Evolutionary conservation across 2,888 invertebrate species (phyloP).

Genomic region (Philaethria dido): DNA sequence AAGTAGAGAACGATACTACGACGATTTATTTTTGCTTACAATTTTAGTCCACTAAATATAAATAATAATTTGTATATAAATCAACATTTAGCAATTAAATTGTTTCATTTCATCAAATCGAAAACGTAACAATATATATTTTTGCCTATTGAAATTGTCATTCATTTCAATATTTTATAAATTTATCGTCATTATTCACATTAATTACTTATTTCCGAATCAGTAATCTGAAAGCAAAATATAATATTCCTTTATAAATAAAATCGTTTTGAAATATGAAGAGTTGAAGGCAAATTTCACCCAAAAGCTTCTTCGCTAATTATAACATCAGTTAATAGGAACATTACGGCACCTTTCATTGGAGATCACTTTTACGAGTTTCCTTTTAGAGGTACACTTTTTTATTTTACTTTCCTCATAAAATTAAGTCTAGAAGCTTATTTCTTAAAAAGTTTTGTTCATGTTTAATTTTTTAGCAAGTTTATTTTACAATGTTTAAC

Average conservation of each 20-base stretch:
- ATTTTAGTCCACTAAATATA: too few species aligned
- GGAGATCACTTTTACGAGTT: constrained; percentile 24
- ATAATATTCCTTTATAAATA: constrained; percentile 14
- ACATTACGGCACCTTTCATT: constrained; percentile 26
- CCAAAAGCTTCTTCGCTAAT: constrained; percentile 25
- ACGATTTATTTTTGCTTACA: too few species aligned
- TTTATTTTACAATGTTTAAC: too few species aligned
- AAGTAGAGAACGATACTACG: too few species aligned
- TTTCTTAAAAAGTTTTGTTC: not conserved
- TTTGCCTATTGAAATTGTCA: not conserved
- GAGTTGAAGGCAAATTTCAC: not conserved
- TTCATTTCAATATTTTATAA: not conserved
- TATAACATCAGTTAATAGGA: constrained; percentile 23
- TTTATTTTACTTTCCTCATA: constrained; percentile 18
- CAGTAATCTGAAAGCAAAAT: constrained; percentile 10
- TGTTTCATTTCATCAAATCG: too few species aligned
- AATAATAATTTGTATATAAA: too few species aligned
- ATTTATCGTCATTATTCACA: not conserved
- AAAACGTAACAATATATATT: not conserved
- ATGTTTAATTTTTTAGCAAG: not conserved
- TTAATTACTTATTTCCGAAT: constrained; percentile 7
- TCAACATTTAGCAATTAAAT: too few species aligned
- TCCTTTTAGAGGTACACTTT: constrained; percentile 9
- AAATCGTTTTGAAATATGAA: constrained; percentile 16
- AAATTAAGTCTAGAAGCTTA: constrained; percentile 13